Percentiles rank a stretch among this genome's conserved stretches.
Evolutionary conservation across 2,797 vertebrate species (phyloP).

Genomic region (Microcaecilia unicolor): DNA sequence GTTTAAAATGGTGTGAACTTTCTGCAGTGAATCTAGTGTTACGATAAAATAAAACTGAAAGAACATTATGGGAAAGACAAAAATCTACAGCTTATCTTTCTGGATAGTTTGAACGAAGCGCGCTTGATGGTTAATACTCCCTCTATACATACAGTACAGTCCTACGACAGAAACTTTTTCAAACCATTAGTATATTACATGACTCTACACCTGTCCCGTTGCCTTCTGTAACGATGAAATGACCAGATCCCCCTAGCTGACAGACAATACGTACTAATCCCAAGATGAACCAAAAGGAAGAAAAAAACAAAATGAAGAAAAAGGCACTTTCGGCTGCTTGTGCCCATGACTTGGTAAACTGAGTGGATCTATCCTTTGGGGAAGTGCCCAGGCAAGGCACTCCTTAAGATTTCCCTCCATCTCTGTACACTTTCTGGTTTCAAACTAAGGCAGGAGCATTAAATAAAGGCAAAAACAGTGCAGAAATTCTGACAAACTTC

Average conservation of each 20-base stretch:
- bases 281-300: conserved; percentile 9
- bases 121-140: no score
- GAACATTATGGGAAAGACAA: background rate
- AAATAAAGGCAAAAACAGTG: conserved; percentile 43
- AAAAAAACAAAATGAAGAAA: conserved; percentile 31
- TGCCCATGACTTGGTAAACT: conserved; percentile 49
- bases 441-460: conserved; percentile 60
- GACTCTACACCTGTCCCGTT: background rate
- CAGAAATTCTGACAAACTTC: conserved; percentile 20
- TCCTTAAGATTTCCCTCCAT: conserved; percentile 34
- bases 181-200: background rate
- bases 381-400: conserved; percentile 39
- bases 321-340: conserved; percentile 56
- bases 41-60: no score
- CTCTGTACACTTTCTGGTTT: conserved; percentile 38
- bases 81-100: background rate
- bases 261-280: conserved; percentile 19
- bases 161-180: background rate
- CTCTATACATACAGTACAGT: no score
- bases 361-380: conserved; percentile 32
- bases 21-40: no score
- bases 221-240: conserved; percentile 11
- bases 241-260: conserved; percentile 22
- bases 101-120: background rate
- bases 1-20: no score